Percentiles rank a stretch among this genome's conserved stretches.
Conservation (phyloP, 2,797 vertebrate genomes). For the Onychomys leucogaster region DNA sequence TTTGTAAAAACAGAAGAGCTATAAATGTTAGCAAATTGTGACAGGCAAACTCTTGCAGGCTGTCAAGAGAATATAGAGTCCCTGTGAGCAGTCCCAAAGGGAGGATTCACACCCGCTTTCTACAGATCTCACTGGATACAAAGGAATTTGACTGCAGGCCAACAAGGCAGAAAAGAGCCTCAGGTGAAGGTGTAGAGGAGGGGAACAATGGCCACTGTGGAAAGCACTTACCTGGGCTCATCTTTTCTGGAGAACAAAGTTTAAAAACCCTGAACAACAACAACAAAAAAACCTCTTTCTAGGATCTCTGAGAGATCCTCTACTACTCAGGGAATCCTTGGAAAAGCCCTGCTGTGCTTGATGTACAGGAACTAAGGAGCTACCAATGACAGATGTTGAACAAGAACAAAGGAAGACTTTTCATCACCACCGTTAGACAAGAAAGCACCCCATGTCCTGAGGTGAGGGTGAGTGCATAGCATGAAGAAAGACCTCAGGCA, state of each 20-base stretch:
- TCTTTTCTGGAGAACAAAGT: not conserved
- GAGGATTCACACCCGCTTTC: not conserved
- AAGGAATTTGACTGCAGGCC: not conserved
- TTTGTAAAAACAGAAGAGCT: not conserved
- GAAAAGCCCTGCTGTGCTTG: not conserved
- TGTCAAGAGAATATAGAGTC: not conserved
- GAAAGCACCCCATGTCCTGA: not conserved
- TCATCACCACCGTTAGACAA: not conserved
- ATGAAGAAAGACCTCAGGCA: not conserved
- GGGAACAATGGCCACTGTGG: not conserved
- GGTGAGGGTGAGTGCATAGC: not conserved
- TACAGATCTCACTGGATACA: not conserved
- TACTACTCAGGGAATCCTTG: not conserved
- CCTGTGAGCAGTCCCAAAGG: not conserved
- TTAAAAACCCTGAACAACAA: not conserved
- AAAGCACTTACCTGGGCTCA: not conserved
- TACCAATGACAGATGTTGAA: not conserved
- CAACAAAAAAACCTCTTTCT: not conserved
- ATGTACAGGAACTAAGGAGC: not conserved
- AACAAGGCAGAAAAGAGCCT: not conserved
- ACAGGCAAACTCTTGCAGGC: not conserved
- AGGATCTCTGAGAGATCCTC: not conserved
- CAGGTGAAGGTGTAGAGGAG: not conserved
- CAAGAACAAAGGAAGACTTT: not conserved
- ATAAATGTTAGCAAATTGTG: not conserved